Conservation (phyloP, 2,888 invertebrate genomes). For the Calephelis perditalis region DNA sequence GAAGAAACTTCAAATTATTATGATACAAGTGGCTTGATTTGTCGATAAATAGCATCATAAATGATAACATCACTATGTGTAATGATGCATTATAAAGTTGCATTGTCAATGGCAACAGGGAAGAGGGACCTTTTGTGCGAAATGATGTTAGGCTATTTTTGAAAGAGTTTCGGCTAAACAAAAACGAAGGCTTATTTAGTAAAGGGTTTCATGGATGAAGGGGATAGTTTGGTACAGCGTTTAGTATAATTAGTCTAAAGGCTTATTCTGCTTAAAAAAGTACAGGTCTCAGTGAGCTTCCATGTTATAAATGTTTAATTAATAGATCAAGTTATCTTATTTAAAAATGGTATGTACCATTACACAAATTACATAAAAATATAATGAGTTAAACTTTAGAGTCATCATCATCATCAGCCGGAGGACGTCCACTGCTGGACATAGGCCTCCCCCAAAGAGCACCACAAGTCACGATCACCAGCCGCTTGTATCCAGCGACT, state of each 20-base stretch:
- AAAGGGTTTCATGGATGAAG: conserved; percentile 9
- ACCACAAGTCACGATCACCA: no score
- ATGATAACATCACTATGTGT: conserved; percentile 35
- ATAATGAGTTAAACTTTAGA: no score
- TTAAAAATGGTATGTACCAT: no score
- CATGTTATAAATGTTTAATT: no score
- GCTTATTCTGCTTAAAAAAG: not conserved
- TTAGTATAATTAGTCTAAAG: not conserved
- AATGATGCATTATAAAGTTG: conserved; percentile 57
- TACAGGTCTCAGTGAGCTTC: not conserved
- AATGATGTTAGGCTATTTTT: conserved; percentile 35
- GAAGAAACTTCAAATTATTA: no score
- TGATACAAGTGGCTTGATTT: conserved; percentile 6
- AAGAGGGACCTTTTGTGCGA: conserved; percentile 34
- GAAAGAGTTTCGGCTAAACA: conserved; percentile 27
- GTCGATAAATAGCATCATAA: conserved; percentile 13
- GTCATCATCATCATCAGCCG: no score
- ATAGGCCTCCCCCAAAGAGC: no score
- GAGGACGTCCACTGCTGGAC: no score
- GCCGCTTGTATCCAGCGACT: no score
- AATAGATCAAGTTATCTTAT: no score
- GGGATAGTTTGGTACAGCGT: not conserved
- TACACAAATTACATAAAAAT: no score
- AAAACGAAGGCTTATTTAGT: conserved; percentile 20
- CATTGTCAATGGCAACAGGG: conserved; percentile 37